A percentile compares a stretch with the other conserved stretches of the same genome.
phyloP scores from a whole-genome alignment of 2,888 invertebrate species.

The Pollenia labialis region DNA sequence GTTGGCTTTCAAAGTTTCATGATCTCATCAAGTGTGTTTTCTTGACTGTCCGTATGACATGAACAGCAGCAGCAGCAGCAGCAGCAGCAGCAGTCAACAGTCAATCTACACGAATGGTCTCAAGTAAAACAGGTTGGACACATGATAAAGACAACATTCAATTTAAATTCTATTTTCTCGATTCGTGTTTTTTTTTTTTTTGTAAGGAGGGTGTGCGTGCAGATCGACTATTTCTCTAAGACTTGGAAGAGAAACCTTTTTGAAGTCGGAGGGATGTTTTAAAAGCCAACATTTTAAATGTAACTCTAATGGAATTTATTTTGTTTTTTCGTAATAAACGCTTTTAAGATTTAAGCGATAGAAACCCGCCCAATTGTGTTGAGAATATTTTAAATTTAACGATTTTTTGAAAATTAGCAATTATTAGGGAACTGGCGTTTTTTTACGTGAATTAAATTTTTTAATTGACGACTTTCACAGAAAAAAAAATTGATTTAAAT shows the following conservation, averaged over 20 bases:
- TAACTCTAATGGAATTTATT: background rate
- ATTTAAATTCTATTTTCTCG: background rate
- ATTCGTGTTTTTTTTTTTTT: background rate
- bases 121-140: conserved; percentile 62
- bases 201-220: conserved; percentile 39
- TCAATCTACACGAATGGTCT: conserved; percentile 1
- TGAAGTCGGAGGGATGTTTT: background rate
- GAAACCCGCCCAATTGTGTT: too few relatives aligned
- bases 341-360: too few relatives aligned
- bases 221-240: conserved; percentile 13
- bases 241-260: conserved; percentile 13
- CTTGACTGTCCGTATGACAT: conserved; percentile 24
- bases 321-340: too few relatives aligned
- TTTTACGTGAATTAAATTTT: too few relatives aligned
- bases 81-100: conserved; percentile 21
- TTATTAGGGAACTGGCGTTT: too few relatives aligned
- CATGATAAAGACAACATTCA: conserved; percentile 51
- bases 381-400: too few relatives aligned
- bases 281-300: background rate
- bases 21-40: conserved; percentile 58
- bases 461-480: too few relatives aligned
- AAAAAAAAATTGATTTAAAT: too few relatives aligned
- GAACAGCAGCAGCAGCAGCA: conserved; percentile 39
- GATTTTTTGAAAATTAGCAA: too few relatives aligned
- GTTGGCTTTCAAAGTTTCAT: conserved; percentile 24